These are phyloP conservation scores for Oncorhynchus clarkii DNA, from an alignment of 2,113 vertebrate genomes.

Conservation along the genomic window DNA sequence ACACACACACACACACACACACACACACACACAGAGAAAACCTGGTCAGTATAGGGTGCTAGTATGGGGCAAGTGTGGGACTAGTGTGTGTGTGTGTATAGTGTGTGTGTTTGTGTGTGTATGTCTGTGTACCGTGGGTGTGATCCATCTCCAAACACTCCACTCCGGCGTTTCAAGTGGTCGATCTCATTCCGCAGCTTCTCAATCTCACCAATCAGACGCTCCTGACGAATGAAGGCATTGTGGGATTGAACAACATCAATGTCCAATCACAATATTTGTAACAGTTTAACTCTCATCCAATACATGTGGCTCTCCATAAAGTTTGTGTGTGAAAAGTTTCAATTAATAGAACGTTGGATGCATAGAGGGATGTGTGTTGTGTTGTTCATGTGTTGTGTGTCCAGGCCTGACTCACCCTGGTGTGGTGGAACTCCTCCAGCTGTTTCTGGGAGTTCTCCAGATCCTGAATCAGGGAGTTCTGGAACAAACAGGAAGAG, in stretches of 20 bases:
- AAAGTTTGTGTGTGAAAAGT: too few species aligned
- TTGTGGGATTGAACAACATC: neutral
- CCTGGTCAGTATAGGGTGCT: neutral
- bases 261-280: too few species aligned
- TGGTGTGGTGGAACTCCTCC: conserved; percentile 89
- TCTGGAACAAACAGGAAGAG: conserved; percentile 66
- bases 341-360: too few species aligned
- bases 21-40: too few species aligned
- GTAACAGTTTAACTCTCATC: too few species aligned
- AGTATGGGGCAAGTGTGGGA: neutral
- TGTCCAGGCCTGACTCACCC: conserved; percentile 70
- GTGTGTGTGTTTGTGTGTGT: neutral
- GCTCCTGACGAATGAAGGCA: conserved; percentile 71
- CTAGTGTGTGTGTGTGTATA: neutral
- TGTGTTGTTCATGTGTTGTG: neutral
- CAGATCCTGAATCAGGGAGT: conserved; percentile 90
- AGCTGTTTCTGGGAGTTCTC: conserved; percentile 93
- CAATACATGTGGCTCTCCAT: too few species aligned
- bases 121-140: conserved; percentile 80
- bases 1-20: too few species aligned
- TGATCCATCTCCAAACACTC: conserved; percentile 81
- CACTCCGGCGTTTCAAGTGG: conserved; percentile 89
- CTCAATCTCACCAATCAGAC: conserved; percentile 92
- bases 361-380: too few species aligned
- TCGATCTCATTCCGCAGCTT: conserved; percentile 92